A percentile compares a stretch with the other conserved stretches of the same genome.
These are phyloP conservation scores for Embidobia sp. DNA, from an alignment of 2,888 invertebrate species.

Conservation along the genomic window DNA sequence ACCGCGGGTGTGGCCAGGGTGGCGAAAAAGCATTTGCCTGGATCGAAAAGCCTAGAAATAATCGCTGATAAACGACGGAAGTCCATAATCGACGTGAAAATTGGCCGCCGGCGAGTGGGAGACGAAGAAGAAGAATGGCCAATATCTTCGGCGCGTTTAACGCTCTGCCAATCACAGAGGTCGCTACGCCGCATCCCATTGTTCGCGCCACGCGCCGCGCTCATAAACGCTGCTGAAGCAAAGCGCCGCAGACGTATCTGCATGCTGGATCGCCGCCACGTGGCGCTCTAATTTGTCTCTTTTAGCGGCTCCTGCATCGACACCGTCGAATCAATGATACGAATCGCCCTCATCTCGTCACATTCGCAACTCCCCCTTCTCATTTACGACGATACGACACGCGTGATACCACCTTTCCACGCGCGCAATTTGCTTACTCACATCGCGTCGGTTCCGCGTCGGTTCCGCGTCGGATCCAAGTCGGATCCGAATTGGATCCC, in stretches of 20 bases:
- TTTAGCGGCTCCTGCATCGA: slow-evolving; percentile 65
- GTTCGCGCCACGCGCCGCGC: slow-evolving; percentile 67
- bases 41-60: slow-evolving; percentile 44
- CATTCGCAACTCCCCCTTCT: slow-evolving; percentile 11
- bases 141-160: slow-evolving; percentile 70
- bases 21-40: background rate
- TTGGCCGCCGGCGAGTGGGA: slow-evolving; percentile 56
- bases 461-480: too few relatives aligned
- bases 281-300: slow-evolving; percentile 77
- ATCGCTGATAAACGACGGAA: slow-evolving; percentile 51
- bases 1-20: background rate
- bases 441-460: slow-evolving; percentile 21
- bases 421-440: slow-evolving; percentile 36
- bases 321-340: slow-evolving; percentile 65
- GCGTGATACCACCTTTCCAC: slow-evolving; percentile 17
- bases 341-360: slow-evolving; percentile 47
- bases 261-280: slow-evolving; percentile 72
- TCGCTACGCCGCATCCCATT: slow-evolving; percentile 63
- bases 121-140: slow-evolving; percentile 64
- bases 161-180: slow-evolving; percentile 73
- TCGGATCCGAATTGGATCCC: too few relatives aligned
- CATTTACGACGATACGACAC: slow-evolving; percentile 42
- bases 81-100: slow-evolving; percentile 54
- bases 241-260: slow-evolving; percentile 63
- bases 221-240: slow-evolving; percentile 62